Percentiles rank a stretch among this genome's conserved stretches.
Evolutionary conservation across 2,113 vertebrate genomes (phyloP).

Genomic region (Crotalus helleri): DNA sequence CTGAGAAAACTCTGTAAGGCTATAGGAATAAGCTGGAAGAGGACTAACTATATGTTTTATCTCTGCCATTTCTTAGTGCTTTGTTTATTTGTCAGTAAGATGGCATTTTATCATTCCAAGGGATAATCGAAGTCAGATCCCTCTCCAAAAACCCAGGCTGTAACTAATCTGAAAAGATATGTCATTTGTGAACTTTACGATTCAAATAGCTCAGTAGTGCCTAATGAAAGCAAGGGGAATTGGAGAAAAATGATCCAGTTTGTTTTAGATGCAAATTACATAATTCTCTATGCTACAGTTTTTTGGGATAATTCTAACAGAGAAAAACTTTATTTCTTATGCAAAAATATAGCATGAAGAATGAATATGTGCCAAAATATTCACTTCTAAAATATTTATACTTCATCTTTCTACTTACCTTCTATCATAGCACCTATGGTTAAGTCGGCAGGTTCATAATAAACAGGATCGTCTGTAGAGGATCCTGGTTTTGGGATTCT

Average conservation of each 20-base stretch:
- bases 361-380: not conserved
- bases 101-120: not conserved
- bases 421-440: conserved; percentile 83
- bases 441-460: conserved; percentile 85
- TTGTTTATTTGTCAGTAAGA: not conserved
- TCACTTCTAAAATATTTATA: not conserved
- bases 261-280: not conserved
- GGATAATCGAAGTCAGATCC: not conserved
- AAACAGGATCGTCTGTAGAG: conserved; percentile 70
- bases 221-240: not conserved
- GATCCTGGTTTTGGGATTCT: conserved; percentile 79
- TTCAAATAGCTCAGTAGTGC: not conserved
- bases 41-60: not conserved
- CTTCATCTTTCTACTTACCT: conserved; percentile 68
- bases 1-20: not conserved
- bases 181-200: not conserved
- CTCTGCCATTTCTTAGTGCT: not conserved
- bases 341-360: not conserved
- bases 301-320: not conserved
- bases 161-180: not conserved
- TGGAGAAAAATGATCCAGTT: not conserved
- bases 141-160: not conserved
- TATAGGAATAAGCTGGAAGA: not conserved
- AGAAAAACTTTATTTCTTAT: not conserved
- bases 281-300: not conserved